A percentile compares a stretch with the other conserved stretches of the same genome.
These are phyloP conservation scores for Lepidurus couesii DNA, from an alignment of 1,140 invertebrate species.

Conservation along the genomic window DNA sequence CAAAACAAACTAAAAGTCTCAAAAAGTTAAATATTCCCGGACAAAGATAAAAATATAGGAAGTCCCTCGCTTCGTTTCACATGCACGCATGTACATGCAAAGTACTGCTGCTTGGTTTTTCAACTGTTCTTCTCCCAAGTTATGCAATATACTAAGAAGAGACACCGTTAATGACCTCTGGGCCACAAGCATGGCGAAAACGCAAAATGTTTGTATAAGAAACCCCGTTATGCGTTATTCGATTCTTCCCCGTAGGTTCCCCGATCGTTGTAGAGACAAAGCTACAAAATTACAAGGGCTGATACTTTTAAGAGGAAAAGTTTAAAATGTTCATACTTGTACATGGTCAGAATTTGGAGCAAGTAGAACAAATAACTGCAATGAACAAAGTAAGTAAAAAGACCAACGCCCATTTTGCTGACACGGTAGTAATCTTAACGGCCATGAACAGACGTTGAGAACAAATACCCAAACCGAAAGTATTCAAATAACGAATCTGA, in stretches of 20 bases:
- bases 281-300: too few species aligned
- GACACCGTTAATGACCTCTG: slow-evolving; percentile 13
- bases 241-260: background rate
- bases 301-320: background rate
- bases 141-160: background rate
- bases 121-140: background rate
- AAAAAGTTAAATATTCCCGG: background rate
- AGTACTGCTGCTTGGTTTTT: background rate
- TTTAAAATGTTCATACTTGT: background rate
- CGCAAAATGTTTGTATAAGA: background rate
- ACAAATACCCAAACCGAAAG: background rate
- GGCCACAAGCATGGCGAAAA: background rate
- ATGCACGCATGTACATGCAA: background rate
- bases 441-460: background rate
- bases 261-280: background rate
- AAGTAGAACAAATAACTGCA: background rate
- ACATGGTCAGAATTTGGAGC: background rate
- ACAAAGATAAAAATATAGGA: background rate
- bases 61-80: background rate
- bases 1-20: background rate
- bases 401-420: slow-evolving; percentile 5
- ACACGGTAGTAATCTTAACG: background rate
- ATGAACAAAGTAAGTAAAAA: background rate
- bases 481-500: background rate
- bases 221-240: background rate